A percentile compares a stretch with the other conserved stretches of the same genome.
Evolutionary conservation across 2,113 vertebrate species (phyloP).

Genomic region (Mus spicilegus): DNA sequence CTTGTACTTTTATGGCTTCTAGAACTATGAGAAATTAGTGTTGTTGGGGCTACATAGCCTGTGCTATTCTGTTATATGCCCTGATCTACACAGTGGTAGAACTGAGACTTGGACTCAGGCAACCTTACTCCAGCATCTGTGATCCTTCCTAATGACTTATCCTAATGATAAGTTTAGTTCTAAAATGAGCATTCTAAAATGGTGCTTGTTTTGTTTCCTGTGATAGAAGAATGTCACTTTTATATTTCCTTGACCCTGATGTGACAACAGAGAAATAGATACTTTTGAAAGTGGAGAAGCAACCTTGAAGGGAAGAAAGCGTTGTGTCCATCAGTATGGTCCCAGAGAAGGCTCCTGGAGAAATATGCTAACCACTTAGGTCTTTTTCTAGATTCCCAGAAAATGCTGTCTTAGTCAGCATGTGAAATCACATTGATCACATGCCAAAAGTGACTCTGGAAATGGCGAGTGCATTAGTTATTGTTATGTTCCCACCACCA

Average conservation of each 20-base stretch:
- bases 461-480: not conserved
- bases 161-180: not conserved
- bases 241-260: not conserved
- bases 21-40: not conserved
- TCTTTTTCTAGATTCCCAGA: not conserved
- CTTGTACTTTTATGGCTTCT: not conserved
- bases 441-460: slow-evolving; percentile 7
- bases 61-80: not conserved
- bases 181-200: slow-evolving; percentile 1
- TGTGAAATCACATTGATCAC: not conserved
- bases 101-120: not conserved
- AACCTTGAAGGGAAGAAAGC: not conserved
- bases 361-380: not conserved
- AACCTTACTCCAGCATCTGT: not conserved
- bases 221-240: not conserved
- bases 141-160: not conserved
- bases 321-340: not conserved
- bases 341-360: not conserved
- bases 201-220: not conserved
- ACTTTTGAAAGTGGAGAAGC: not conserved
- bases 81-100: not conserved
- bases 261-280: not conserved
- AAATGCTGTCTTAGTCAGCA: not conserved
- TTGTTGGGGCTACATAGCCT: not conserved
- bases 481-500: not conserved